These are phyloP conservation scores for Thalpophila matura DNA, from an alignment of 2,888 invertebrate species.

Conservation along the genomic window DNA sequence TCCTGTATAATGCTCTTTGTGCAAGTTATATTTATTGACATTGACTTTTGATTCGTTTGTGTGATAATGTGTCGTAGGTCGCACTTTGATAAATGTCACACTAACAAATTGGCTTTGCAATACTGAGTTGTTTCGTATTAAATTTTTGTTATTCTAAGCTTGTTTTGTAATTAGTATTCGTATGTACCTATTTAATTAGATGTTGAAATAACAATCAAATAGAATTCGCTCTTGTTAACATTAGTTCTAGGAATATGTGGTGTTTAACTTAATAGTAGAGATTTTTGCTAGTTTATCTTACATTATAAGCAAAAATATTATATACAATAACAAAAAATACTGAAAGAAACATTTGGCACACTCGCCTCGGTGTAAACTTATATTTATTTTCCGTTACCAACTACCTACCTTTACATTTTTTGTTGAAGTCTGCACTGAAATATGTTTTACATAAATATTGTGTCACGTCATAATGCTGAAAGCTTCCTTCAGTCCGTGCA, in stretches of 20 bases:
- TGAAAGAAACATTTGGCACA: constrained; percentile 37
- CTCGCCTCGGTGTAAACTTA: constrained; percentile 13
- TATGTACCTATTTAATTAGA: not conserved
- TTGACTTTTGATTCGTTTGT: constrained; percentile 54
- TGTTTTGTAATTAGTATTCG: not conserved
- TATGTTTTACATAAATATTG: constrained; percentile 24
- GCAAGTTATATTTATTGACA: constrained; percentile 55
- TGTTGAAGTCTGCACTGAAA: constrained; percentile 14
- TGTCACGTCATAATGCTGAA: constrained; percentile 24
- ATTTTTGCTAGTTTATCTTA: not conserved
- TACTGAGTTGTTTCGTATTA: not conserved
- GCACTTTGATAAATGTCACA: constrained; percentile 13
- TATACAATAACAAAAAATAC: constrained; percentile 7
- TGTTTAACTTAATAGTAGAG: too few relatives aligned
- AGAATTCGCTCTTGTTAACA: not conserved
- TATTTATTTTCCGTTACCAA: constrained; percentile 41
- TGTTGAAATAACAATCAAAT: not conserved
- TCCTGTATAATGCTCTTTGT: constrained; percentile 51
- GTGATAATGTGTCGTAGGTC: constrained; percentile 33
- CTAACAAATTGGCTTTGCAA: not conserved
- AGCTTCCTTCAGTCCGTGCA: constrained; percentile 22
- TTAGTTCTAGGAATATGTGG: constrained; percentile 2
- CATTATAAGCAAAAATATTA: constrained; percentile 1
- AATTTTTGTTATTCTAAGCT: not conserved
- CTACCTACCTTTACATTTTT: not conserved